Percentiles rank a stretch among this genome's conserved stretches.
These are phyloP conservation scores for Pentalonia nigronervosa DNA, from an alignment of 1,140 invertebrate genomes.

Conservation along the genomic window DNA sequence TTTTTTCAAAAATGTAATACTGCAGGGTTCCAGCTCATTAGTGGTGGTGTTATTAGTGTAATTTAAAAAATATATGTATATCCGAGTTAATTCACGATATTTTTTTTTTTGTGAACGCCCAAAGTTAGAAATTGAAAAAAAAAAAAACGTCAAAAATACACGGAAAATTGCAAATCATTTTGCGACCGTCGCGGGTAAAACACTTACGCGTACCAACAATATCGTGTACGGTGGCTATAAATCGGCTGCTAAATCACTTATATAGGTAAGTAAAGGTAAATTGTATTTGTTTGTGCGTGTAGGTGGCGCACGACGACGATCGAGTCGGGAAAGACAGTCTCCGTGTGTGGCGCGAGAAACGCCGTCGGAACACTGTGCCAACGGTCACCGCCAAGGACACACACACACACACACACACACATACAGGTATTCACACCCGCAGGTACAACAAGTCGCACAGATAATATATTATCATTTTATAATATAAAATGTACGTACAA, in stretches of 20 bases:
- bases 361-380: background rate
- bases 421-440: background rate
- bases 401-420: background rate
- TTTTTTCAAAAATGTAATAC: too few relatives aligned
- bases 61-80: too few relatives aligned
- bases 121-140: too few relatives aligned
- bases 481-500: too few relatives aligned
- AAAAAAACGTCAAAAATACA: too few relatives aligned
- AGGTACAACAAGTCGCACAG: background rate
- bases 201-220: background rate
- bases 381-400: slow-evolving; percentile 24
- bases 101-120: too few relatives aligned
- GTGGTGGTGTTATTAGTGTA: too few relatives aligned
- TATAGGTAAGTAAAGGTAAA: too few relatives aligned
- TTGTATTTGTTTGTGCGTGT: background rate
- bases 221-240: background rate
- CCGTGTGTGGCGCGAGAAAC: slow-evolving; percentile 34
- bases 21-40: too few relatives aligned
- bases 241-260: background rate
- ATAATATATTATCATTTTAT: background rate
- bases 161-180: too few relatives aligned
- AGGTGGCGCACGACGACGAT: background rate
- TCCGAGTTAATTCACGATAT: too few relatives aligned
- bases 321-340: background rate
- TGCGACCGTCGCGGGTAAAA: too few relatives aligned